phyloP scores from a whole-genome alignment of 2,797 vertebrate genomes.

The Cercopithecus mitis region DNA sequence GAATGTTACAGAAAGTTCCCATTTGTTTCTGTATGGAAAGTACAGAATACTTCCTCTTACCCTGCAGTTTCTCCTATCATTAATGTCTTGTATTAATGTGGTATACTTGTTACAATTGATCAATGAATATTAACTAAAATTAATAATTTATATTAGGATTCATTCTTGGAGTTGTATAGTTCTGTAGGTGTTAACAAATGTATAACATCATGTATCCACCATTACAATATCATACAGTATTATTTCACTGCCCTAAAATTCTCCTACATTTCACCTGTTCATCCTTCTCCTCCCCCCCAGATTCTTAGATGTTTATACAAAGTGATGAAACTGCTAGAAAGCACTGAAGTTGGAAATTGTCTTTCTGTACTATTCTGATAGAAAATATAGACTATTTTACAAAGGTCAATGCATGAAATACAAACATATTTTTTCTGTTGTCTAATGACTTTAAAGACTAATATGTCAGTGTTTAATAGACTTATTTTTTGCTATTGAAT shows the following conservation, averaged over 20 bases:
- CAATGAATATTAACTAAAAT: background rate
- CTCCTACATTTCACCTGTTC: background rate
- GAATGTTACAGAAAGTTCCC: background rate
- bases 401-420: background rate
- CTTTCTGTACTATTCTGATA: background rate
- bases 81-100: background rate
- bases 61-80: background rate
- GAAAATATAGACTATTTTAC: background rate
- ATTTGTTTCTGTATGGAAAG: background rate
- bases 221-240: background rate
- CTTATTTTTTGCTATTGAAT: background rate
- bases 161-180: background rate
- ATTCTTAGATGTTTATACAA: background rate
- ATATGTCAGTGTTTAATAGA: background rate
- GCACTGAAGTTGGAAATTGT: background rate
- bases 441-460: conserved; percentile 5
- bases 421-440: background rate
- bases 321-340: background rate
- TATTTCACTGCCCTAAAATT: background rate
- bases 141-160: background rate
- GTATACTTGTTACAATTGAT: background rate
- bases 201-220: background rate
- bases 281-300: background rate
- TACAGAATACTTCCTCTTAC: background rate
- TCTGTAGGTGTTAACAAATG: background rate